A percentile compares a stretch with the other conserved stretches of the same genome.
These are phyloP conservation scores for Digitonthophagus gazella DNA, from an alignment of 2,888 invertebrate species.

Conservation along the genomic window DNA sequence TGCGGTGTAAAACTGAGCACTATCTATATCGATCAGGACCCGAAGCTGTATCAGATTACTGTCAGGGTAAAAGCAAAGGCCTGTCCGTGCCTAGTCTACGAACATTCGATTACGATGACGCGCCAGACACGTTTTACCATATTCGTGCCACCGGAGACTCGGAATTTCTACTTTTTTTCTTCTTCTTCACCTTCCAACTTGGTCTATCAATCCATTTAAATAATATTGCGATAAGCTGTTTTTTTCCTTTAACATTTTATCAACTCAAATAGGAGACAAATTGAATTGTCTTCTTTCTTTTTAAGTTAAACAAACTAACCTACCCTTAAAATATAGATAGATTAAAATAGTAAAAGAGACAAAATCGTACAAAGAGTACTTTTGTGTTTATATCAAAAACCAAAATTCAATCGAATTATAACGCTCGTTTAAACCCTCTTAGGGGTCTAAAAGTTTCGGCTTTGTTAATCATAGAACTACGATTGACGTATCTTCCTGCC, in stretches of 20 bases:
- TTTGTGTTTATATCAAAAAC: not conserved
- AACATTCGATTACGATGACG: not conserved
- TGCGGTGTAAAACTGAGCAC: not conserved
- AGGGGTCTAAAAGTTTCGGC: not conserved
- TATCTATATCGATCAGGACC: conserved; percentile 23
- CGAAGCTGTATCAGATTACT: conserved; percentile 29
- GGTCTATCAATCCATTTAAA: not conserved
- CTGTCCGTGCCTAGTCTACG: conserved; percentile 17
- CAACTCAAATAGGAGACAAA: not conserved
- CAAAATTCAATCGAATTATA: not conserved
- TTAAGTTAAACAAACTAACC: not conserved
- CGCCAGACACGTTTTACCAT: not conserved
- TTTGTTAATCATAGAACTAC: not conserved
- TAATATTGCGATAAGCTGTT: not conserved
- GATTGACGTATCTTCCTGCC: not conserved
- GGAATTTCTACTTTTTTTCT: not conserved
- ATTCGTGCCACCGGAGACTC: not conserved
- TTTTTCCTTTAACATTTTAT: not conserved
- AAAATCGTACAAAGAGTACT: not conserved
- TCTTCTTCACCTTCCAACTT: not conserved
- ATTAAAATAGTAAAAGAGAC: too few relatives aligned
- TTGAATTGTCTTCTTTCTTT: not conserved
- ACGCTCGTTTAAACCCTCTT: not conserved
- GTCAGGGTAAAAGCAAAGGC: conserved; percentile 30
- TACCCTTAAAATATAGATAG: too few relatives aligned